A percentile compares a stretch with the other conserved stretches of the same genome.
These are phyloP conservation scores for Dascillus cervinus DNA, from an alignment of 2,888 invertebrate species.

Conservation along the genomic window DNA sequence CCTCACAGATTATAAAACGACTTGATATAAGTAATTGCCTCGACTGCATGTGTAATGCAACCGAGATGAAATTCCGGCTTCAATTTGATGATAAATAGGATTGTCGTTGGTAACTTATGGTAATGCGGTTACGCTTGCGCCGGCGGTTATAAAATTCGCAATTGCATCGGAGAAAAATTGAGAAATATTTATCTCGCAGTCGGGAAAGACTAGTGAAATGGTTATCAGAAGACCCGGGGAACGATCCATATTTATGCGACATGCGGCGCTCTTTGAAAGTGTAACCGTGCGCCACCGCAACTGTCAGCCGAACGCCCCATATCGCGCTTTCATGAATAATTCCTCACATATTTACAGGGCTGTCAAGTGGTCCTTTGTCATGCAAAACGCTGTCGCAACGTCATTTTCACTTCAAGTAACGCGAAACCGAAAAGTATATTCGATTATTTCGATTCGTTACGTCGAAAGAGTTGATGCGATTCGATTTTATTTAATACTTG, in stretches of 20 bases:
- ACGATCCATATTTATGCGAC: constrained; percentile 35
- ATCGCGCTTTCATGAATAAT: constrained; percentile 45
- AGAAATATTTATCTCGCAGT: constrained; percentile 11
- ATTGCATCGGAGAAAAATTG: constrained; percentile 14
- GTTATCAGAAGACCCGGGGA: constrained; percentile 9
- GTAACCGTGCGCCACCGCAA: constrained; percentile 38
- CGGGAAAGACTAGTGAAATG: constrained; percentile 6
- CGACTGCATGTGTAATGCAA: constrained; percentile 26
- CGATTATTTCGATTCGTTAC: too few species aligned
- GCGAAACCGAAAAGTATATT: constrained; percentile 38
- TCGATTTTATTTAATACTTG: too few species aligned
- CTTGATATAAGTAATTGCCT: background rate
- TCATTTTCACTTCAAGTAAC: constrained; percentile 43
- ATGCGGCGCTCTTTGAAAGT: constrained; percentile 39
- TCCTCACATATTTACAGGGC: constrained; percentile 45
- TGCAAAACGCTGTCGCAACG: constrained; percentile 45
- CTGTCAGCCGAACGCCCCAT: constrained; percentile 39
- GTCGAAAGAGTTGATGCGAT: too few species aligned
- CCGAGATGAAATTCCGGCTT: constrained; percentile 37
- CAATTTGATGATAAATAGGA: constrained; percentile 43
- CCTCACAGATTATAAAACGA: too few species aligned
- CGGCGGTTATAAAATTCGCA: constrained; percentile 28
- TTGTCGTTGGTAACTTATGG: constrained; percentile 43
- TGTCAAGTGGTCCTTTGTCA: constrained; percentile 45
- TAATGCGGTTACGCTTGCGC: constrained; percentile 40